Evolutionary conservation across 2,797 vertebrate species (phyloP).

Genomic region (Percopsis omiscomaycus): DNA sequence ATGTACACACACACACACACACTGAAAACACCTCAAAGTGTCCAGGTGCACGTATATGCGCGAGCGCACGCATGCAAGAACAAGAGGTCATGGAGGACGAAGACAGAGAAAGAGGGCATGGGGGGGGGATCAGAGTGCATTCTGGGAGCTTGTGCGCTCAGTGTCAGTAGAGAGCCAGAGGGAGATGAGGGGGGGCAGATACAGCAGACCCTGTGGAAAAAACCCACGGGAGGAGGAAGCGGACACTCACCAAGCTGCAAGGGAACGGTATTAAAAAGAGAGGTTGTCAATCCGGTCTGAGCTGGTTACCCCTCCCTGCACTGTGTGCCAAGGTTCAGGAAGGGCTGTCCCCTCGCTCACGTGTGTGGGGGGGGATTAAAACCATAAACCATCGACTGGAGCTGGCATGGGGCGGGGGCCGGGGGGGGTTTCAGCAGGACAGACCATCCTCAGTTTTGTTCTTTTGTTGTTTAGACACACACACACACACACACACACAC

Average conservation of each 20-base stretch:
- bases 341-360: constrained; percentile 82
- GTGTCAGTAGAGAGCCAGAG: constrained; percentile 69
- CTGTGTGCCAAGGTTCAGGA: constrained; percentile 84
- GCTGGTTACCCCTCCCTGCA: constrained; percentile 88
- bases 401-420: constrained; percentile 67
- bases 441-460: constrained; percentile 71
- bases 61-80: constrained; percentile 40
- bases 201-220: constrained; percentile 73
- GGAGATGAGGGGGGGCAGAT: constrained; percentile 33
- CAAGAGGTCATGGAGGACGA: constrained; percentile 63
- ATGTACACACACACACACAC: background rate
- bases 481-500: constrained; percentile 3
- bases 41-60: background rate
- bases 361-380: constrained; percentile 70
- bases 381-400: constrained; percentile 75
- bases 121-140: constrained; percentile 68
- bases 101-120: constrained; percentile 56
- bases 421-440: constrained; percentile 59
- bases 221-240: constrained; percentile 72
- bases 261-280: constrained; percentile 81
- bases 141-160: constrained; percentile 65
- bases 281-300: constrained; percentile 89
- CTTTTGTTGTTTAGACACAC: constrained; percentile 44
- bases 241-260: constrained; percentile 75
- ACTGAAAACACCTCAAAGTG: background rate